phyloP scores from a whole-genome alignment of 92 coral and sea anemone genomes.

The Palythoa grandis region DNA sequence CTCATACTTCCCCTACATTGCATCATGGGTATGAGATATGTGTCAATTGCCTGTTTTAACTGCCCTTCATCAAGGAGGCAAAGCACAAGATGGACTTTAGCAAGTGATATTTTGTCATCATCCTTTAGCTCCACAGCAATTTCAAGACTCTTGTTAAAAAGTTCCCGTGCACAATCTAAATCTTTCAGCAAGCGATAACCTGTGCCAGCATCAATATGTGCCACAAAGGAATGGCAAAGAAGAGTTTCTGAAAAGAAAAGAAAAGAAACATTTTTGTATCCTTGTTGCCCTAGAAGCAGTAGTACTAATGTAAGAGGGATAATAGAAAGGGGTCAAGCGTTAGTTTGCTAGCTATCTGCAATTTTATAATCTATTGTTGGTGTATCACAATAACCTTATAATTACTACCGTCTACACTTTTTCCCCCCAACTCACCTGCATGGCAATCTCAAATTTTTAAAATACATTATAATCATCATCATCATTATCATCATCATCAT shows the following conservation, averaged over 20 bases:
- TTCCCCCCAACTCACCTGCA: no score
- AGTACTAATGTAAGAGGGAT: no score
- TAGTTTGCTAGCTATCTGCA: no score
- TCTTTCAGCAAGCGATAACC: slow-evolving; percentile 58
- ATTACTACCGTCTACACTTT: no score
- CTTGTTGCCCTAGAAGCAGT: neutral
- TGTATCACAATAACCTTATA: no score
- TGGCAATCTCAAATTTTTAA: no score
- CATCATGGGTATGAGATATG: slow-evolving; percentile 54
- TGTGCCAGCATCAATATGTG: slow-evolving; percentile 48
- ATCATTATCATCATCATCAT: no score
- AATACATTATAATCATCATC: no score
- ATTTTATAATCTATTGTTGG: no score
- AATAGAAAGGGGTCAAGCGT: no score
- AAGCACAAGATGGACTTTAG: slow-evolving; percentile 61
- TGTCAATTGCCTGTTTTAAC: slow-evolving; percentile 54
- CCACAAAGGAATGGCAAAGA: slow-evolving; percentile 36
- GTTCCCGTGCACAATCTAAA: slow-evolving; percentile 44
- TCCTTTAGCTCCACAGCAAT: slow-evolving; percentile 47
- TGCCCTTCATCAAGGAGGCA: slow-evolving; percentile 73
- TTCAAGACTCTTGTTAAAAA: slow-evolving; percentile 42
- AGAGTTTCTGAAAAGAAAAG: neutral
- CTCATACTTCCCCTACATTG: slow-evolving; percentile 39
- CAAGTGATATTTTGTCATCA: slow-evolving; percentile 43
- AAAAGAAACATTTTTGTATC: neutral